A percentile compares a stretch with the other conserved stretches of the same genome.
Conservation (phyloP, 2,888 invertebrate species). For the Sinodicranocentrus sp. region DNA sequence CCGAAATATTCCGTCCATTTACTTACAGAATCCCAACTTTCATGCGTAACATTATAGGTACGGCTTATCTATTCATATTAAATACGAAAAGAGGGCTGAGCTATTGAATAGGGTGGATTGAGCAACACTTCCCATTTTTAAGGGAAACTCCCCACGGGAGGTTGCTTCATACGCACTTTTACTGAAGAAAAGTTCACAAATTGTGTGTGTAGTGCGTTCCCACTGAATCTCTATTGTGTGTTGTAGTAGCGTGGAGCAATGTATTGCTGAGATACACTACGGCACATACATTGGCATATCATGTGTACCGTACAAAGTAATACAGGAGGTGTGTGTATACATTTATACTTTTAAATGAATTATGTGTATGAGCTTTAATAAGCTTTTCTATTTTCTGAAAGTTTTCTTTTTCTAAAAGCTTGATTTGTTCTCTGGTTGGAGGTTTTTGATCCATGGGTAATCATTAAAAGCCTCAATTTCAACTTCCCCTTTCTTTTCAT, state of each 20-base stretch:
- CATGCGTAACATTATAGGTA: neutral
- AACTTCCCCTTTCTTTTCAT: conserved; percentile 13
- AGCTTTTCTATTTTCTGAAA: conserved; percentile 5
- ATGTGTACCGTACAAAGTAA: too few relatives aligned
- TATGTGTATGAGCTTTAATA: neutral
- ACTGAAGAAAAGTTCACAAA: conserved; percentile 31
- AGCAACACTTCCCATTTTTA: conserved; percentile 68
- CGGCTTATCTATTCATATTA: conserved; percentile 3
- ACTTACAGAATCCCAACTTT: neutral
- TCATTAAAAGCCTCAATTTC: neutral
- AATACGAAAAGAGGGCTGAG: conserved; percentile 54
- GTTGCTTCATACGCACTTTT: conserved; percentile 48
- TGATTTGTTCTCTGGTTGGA: conserved; percentile 21
- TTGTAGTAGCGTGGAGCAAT: too few relatives aligned
- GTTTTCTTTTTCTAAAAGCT: neutral
- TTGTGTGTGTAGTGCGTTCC: conserved; percentile 15
- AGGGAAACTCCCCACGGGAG: conserved; percentile 67
- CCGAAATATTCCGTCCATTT: neutral
- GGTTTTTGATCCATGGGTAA: neutral
- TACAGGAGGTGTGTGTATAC: too few relatives aligned
- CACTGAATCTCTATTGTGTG: neutral
- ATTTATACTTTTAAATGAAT: too few relatives aligned
- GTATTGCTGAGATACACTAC: neutral
- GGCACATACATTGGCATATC: neutral
- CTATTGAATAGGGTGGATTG: conserved; percentile 62